A percentile compares a stretch with the other conserved stretches of the same genome.
phyloP scores from a whole-genome alignment of 1,140 invertebrate species.

The Drosophila dunni region DNA sequence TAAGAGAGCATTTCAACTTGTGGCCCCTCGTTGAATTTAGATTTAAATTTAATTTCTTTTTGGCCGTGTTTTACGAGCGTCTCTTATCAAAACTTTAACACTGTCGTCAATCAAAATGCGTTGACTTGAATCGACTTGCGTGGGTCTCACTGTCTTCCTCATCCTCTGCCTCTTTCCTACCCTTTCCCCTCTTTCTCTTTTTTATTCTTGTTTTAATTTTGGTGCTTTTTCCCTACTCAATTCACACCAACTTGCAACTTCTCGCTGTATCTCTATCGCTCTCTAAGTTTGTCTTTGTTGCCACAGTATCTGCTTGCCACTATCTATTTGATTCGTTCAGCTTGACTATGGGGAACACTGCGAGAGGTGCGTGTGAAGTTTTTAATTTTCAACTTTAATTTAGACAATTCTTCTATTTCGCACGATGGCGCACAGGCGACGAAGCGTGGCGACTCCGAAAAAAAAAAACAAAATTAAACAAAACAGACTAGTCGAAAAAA shows the following conservation, averaged over 20 bases:
- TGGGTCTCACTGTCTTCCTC: neutral
- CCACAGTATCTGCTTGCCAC: constrained; percentile 5
- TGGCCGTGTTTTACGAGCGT: constrained; percentile 43
- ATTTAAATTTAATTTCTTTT: constrained; percentile 17
- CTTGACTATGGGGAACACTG: constrained; percentile 24
- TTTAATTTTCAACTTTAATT: constrained; percentile 81
- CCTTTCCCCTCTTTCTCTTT: neutral
- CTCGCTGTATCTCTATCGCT: neutral
- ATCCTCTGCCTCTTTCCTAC: neutral
- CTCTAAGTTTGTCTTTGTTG: neutral
- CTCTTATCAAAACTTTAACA: constrained; percentile 50
- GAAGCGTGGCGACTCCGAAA: constrained; percentile 60
- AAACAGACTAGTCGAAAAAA: neutral
- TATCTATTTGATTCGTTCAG: constrained; percentile 32
- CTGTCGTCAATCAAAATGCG: constrained; percentile 65
- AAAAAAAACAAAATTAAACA: constrained; percentile 17
- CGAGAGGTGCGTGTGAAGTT: constrained; percentile 73
- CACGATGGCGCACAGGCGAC: constrained; percentile 57
- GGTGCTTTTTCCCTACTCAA: neutral
- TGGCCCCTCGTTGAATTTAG: constrained; percentile 6
- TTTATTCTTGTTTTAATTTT: neutral
- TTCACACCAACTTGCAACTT: constrained; percentile 24
- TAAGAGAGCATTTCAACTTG: constrained; percentile 10
- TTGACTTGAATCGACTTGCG: constrained; percentile 36
- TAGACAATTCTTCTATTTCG: constrained; percentile 72